Conservation (phyloP, 2,888 invertebrate species). For the Eumerus sabulonum region DNA sequence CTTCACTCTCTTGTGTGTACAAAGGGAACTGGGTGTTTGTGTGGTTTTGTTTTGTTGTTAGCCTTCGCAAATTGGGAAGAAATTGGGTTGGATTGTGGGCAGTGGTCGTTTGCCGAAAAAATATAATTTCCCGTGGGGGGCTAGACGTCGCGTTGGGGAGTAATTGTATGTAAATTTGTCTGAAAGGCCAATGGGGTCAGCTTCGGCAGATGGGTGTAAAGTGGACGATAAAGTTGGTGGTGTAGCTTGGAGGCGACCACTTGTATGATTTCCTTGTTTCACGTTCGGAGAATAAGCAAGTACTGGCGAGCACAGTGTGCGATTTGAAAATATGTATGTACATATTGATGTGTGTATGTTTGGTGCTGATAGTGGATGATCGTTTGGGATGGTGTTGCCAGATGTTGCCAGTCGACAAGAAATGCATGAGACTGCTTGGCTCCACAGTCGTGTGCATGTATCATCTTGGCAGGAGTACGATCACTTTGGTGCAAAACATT, state of each 20-base stretch:
- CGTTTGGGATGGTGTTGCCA: conserved; percentile 11
- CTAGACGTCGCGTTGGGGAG: no score
- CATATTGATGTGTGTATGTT: no score
- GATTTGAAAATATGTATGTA: no score
- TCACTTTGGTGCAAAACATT: no score
- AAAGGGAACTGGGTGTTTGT: no score
- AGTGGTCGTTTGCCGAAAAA: no score
- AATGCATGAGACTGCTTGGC: conserved; percentile 1
- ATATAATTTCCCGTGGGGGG: no score
- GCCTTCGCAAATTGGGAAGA: conserved; percentile 34
- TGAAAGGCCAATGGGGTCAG: no score
- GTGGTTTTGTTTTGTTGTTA: conserved; percentile 42
- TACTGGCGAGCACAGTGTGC: neutral
- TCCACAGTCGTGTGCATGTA: neutral
- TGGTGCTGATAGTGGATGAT: neutral
- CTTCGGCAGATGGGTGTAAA: no score
- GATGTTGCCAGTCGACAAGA: neutral
- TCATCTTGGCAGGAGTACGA: no score
- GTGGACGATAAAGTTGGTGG: no score
- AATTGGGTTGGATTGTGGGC: conserved; percentile 34
- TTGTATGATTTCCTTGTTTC: conserved; percentile 32
- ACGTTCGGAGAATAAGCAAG: neutral
- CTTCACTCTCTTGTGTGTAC: neutral
- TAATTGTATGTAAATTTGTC: no score
- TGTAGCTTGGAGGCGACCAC: conserved; percentile 10